These are phyloP conservation scores for Chiridota heheva DNA, from an alignment of 35 echinoderm and acorn worm species.

Conservation along the genomic window DNA sequence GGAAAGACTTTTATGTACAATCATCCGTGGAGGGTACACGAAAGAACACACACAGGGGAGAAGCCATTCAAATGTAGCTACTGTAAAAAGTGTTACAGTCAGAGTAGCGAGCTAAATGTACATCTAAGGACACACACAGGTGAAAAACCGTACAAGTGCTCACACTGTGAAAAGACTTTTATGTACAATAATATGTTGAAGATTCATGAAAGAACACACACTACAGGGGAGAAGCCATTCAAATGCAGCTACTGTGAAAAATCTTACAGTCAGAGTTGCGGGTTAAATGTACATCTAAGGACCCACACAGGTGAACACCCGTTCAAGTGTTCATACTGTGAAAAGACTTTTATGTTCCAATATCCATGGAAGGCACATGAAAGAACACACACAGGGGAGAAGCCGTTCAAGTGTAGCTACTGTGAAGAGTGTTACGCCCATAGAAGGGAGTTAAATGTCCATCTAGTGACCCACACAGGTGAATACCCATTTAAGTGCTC, in stretches of 20 bases:
- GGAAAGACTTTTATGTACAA: constrained; percentile 30
- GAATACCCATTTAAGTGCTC: constrained; percentile 65
- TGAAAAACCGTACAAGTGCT: constrained; percentile 34
- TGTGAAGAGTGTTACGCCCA: constrained; percentile 61
- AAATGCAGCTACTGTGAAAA: constrained; percentile 60
- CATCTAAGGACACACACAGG: constrained; percentile 39
- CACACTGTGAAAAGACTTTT: constrained; percentile 39
- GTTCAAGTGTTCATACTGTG: constrained; percentile 64
- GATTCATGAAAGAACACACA: constrained; percentile 29
- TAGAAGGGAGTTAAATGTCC: constrained; percentile 52
- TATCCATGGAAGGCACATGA: constrained; percentile 45
- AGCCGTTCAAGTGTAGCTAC: constrained; percentile 61
- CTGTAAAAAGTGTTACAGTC: no score
- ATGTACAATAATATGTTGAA: constrained; percentile 1
- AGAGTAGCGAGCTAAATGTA: no score
- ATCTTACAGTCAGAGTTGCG: constrained; percentile 46
- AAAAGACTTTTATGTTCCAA: constrained; percentile 60
- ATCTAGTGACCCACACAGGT: constrained; percentile 60
- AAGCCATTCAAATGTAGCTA: no score
- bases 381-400: constrained; percentile 63
- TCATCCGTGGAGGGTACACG: not conserved
- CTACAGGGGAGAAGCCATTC: constrained; percentile 40
- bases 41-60: not conserved
- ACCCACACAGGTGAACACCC: constrained; percentile 71
- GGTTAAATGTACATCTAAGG: constrained; percentile 51